A percentile compares a stretch with the other conserved stretches of the same genome.
Evolutionary conservation across 2,113 vertebrate genomes (phyloP).

Genomic region (Tor tambroides): DNA sequence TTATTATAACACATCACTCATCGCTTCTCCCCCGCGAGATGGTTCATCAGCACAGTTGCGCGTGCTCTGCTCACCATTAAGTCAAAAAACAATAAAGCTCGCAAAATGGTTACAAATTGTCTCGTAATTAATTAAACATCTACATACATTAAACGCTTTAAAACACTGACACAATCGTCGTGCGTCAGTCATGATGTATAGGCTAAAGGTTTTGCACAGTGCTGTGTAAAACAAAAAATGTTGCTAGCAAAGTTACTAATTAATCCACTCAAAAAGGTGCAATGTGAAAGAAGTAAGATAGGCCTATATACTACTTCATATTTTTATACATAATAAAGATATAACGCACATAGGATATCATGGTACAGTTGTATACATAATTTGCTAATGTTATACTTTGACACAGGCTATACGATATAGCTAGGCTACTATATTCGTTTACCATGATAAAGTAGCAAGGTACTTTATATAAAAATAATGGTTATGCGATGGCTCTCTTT

Average conservation of each 20-base stretch:
- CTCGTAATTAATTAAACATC: not conserved
- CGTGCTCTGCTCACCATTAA: not conserved
- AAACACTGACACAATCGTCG: not conserved
- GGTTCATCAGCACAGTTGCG: not conserved
- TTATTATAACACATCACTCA: not conserved
- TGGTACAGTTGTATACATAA: not conserved
- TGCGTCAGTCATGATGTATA: not conserved
- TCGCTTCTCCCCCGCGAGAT: not conserved
- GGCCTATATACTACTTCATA: not conserved
- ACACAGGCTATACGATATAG: not conserved
- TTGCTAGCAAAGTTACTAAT: not conserved
- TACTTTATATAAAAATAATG: not conserved
- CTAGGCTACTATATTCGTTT: not conserved
- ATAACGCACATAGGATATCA: not conserved
- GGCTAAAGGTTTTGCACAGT: not conserved
- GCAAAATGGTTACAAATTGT: not conserved
- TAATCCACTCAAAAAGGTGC: not conserved
- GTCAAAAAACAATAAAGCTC: not conserved
- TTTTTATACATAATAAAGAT: not conserved
- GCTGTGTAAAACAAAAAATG: not conserved
- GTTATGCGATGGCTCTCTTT: not conserved
- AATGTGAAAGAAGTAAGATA: not conserved
- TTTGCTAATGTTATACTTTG: not conserved
- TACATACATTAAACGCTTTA: not conserved
- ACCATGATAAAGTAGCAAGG: not conserved